Base-by-base conservation (phyloP, 2,888 invertebrate species). In the Zygothrica quintamaculata region DNA sequence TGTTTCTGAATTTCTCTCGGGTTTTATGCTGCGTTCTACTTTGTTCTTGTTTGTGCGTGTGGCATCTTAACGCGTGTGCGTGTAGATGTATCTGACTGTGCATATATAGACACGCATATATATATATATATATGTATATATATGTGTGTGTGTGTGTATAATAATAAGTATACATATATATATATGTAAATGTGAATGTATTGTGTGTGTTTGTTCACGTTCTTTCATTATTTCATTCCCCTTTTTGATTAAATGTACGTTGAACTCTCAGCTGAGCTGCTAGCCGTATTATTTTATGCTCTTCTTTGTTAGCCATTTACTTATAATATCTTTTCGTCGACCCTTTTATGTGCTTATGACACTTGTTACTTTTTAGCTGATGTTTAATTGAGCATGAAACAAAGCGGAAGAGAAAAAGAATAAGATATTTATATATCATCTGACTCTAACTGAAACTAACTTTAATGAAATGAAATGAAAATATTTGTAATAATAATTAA, bases 161-260 rank as follows among this genome's bases (percentile, higher is more conserved):
- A n/a, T n/a, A n/a, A n/a, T n/a, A n/a, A n/a, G n/a, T n/a, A n/a
- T n/a, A n/a, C n/a, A n/a, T n/a, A n/a, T n/a, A n/a, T 42, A 47
- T 48, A 34, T 55, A 25, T 42, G 43, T 48, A 18, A 34, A 53
- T 57, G 46, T 43, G 37, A 50, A 16, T 31, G 52, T 8, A 29
- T n/a, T n/a, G 15, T 16, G 47, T 18, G 47, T 61, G 70, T 73
- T 73, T 79, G 61, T 77, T 69, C 69, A 55, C 60, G 62, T 77
- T 86, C 70, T 80, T 73, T 74, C 66, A 74, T 66, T 72, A 69
- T 59, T 22, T 51, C 56, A 47, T 72, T 82, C 71, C 67, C n/a
- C 74, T 69, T 74, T 74, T 79, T 84, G 77, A 84, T 84, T 84
- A 76, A 84, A 71, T 86, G 86, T 86, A 77, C 86, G 84, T 84